Conservation (phyloP, 2,888 invertebrate species). For the Heteromyza rotundicornis region DNA sequence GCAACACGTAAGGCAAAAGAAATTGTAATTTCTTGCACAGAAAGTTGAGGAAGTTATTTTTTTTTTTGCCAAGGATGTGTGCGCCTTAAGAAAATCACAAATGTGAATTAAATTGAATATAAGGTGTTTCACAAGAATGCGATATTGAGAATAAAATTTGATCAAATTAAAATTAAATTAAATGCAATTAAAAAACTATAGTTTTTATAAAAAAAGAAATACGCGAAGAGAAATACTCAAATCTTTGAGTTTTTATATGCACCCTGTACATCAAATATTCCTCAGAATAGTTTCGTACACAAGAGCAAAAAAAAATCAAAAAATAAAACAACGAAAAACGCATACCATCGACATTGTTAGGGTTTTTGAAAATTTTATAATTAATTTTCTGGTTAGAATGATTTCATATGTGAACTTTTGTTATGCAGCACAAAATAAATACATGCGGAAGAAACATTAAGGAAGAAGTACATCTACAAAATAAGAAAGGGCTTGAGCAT, state of each 20-base stretch:
- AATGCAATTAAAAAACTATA: too few species aligned
- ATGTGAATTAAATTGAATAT: too few species aligned
- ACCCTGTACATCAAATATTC: too few species aligned
- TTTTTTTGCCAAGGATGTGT: neutral
- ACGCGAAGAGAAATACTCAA: too few species aligned
- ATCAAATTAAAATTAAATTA: too few species aligned
- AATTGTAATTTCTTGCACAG: neutral
- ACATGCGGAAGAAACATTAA: neutral
- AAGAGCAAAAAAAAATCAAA: too few species aligned
- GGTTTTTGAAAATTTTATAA: constrained; percentile 54
- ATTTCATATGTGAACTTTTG: constrained; percentile 41
- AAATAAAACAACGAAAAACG: constrained; percentile 7
- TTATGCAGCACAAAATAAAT: neutral
- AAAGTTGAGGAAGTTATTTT: neutral
- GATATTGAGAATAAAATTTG: too few species aligned
- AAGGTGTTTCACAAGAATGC: too few species aligned
- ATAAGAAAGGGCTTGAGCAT: neutral
- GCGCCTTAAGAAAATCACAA: neutral
- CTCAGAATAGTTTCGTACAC: too few species aligned
- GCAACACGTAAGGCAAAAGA: neutral
- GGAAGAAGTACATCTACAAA: neutral
- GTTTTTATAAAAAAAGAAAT: too few species aligned
- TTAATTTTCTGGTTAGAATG: constrained; percentile 56
- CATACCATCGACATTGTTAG: constrained; percentile 53
- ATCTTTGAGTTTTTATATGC: too few species aligned